phyloP scores from a whole-genome alignment of 92 coral and sea anemone genomes.

The Parazoanthus atlanticus region DNA sequence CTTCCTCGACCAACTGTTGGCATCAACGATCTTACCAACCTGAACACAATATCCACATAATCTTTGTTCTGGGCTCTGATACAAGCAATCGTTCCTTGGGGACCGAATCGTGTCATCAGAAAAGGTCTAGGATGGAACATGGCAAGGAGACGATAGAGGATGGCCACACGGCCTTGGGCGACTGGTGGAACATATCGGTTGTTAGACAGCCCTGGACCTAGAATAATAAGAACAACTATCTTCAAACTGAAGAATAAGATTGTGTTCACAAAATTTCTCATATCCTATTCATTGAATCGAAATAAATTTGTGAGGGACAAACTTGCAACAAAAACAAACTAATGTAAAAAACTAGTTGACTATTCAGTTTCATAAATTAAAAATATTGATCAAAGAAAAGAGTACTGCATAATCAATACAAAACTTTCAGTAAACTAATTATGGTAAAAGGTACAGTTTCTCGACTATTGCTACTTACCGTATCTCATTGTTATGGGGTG shows the following conservation, averaged over 20 bases:
- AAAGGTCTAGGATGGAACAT: conserved; percentile 96
- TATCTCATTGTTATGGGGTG: conserved; percentile 59
- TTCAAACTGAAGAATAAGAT: not conserved
- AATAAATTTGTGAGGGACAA: too few relatives aligned
- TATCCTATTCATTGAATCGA: not conserved
- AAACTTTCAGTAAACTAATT: too few relatives aligned
- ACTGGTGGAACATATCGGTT: conserved; percentile 81
- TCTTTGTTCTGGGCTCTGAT: conserved; percentile 81
- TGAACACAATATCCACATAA: conserved; percentile 81
- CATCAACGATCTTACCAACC: conserved; percentile 55
- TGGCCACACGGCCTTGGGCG: conserved; percentile 66
- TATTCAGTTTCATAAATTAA: too few relatives aligned
- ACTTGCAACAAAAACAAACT: too few relatives aligned
- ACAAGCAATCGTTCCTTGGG: conserved; percentile 93
- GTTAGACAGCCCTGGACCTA: conserved; percentile 83
- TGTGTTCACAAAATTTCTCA: not conserved
- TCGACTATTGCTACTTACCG: conserved; percentile 57
- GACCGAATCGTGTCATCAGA: conserved; percentile 81
- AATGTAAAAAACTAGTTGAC: too few relatives aligned
- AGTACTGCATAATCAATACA: too few relatives aligned
- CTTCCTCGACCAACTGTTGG: not conserved
- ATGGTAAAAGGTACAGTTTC: not conserved
- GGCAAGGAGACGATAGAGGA: conserved; percentile 71
- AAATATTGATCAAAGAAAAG: too few relatives aligned
- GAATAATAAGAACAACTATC: not conserved